Conservation (phyloP, 1,140 invertebrate species). For the Dendrolimus punctatus region DNA sequence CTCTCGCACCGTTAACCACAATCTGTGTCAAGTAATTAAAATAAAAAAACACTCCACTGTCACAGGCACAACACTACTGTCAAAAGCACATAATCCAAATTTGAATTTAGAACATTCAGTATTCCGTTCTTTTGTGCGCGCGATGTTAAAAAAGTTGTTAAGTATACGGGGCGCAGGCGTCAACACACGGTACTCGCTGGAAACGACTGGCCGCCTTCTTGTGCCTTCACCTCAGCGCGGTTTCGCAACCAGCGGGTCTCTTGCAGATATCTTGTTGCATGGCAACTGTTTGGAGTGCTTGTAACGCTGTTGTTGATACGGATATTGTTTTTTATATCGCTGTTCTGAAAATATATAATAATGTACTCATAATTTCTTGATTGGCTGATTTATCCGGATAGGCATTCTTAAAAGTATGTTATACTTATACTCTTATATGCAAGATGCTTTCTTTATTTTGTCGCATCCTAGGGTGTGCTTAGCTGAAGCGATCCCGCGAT, state of each 20-base stretch:
- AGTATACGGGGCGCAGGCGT: slow-evolving; percentile 36
- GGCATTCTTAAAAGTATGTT: no score
- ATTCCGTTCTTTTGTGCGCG: slow-evolving; percentile 39
- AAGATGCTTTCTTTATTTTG: no score
- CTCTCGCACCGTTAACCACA: slow-evolving; percentile 63
- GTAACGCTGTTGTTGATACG: no score
- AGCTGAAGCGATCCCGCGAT: no score
- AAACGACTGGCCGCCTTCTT: slow-evolving; percentile 50
- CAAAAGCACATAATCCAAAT: no score
- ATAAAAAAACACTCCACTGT: slow-evolving; percentile 38
- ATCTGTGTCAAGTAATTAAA: slow-evolving; percentile 58
- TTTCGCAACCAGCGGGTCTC: slow-evolving; percentile 55
- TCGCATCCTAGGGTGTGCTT: no score
- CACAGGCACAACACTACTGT: slow-evolving; percentile 15
- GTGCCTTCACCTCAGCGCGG: slow-evolving; percentile 53
- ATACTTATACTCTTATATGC: no score
- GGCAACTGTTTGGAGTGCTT: slow-evolving; percentile 49
- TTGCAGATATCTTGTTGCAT: slow-evolving; percentile 63
- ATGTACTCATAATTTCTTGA: no score
- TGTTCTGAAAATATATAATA: no score
- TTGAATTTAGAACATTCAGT: no score
- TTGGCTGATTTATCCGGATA: no score
- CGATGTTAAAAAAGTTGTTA: slow-evolving; percentile 17
- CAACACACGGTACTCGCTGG: slow-evolving; percentile 49
- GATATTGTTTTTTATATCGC: no score